These are phyloP conservation scores for Podiceps cristatus DNA, from an alignment of 2,113 vertebrate species.

Conservation along the genomic window DNA sequence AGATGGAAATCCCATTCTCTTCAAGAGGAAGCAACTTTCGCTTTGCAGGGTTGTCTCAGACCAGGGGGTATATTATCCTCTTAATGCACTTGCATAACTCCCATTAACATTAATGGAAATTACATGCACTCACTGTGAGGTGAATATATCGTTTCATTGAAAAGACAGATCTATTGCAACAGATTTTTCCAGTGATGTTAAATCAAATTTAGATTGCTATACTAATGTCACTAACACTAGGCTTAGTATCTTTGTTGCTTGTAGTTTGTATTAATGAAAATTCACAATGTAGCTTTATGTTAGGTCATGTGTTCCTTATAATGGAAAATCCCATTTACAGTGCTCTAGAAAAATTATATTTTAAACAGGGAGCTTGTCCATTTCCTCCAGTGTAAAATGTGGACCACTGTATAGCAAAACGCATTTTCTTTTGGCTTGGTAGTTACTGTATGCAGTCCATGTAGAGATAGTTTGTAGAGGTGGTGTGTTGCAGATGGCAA, in stretches of 20 bases:
- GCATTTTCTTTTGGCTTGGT: not conserved
- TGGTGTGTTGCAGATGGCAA: not conserved
- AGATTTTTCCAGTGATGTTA: slow-evolving; percentile 32
- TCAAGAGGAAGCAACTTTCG: slow-evolving; percentile 29
- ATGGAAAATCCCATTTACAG: not conserved
- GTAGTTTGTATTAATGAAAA: not conserved
- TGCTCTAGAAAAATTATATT: not conserved
- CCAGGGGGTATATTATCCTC: slow-evolving; percentile 45
- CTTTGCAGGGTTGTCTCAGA: slow-evolving; percentile 33
- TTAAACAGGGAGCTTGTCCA: not conserved
- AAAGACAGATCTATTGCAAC: not conserved
- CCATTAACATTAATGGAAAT: slow-evolving; percentile 60
- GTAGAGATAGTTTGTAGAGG: not conserved
- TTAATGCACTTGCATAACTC: slow-evolving; percentile 64
- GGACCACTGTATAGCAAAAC: not conserved
- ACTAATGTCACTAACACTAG: not conserved
- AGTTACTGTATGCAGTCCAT: not conserved
- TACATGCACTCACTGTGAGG: slow-evolving; percentile 9
- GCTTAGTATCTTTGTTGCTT: not conserved
- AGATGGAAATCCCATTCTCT: slow-evolving; percentile 22
- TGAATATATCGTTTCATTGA: slow-evolving; percentile 38
- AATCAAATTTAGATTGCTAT: not conserved
- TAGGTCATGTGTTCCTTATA: not conserved
- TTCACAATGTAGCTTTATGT: not conserved
- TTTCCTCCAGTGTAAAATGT: not conserved